Conservation (phyloP, 2,113 vertebrate genomes). For the Hippolais icterina region DNA sequence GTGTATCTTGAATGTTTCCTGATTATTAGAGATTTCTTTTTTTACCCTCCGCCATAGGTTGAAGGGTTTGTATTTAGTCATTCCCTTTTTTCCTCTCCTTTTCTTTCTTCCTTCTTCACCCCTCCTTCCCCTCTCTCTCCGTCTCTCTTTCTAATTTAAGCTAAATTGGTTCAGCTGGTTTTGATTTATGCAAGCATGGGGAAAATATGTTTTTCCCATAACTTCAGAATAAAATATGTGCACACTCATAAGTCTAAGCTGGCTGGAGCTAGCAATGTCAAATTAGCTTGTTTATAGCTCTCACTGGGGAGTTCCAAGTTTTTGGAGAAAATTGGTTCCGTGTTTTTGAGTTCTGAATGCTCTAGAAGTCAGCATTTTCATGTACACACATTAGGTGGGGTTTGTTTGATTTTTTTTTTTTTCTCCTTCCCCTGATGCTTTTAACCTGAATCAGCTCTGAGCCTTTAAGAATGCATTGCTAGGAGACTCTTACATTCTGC, state of each 20-base stretch:
- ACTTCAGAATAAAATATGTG: slow-evolving; percentile 66
- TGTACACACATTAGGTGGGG: neutral
- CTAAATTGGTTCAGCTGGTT: slow-evolving; percentile 53
- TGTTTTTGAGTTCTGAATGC: slow-evolving; percentile 42
- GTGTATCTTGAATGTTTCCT: neutral
- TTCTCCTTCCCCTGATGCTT: slow-evolving; percentile 9
- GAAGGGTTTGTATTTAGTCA: neutral
- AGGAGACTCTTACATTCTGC: neutral
- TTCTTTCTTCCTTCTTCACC: neutral
- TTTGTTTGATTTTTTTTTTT: neutral
- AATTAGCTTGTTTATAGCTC: slow-evolving; percentile 70
- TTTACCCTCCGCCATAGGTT: rapidly evolving
- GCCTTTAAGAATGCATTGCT: slow-evolving; percentile 30
- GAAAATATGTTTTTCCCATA: slow-evolving; percentile 63
- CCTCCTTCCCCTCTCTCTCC: neutral
- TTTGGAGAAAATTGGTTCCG: slow-evolving; percentile 47
- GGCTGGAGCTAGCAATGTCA: slow-evolving; percentile 50
- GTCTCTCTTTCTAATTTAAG: slow-evolving; percentile 4
- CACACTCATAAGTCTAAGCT: slow-evolving; percentile 61
- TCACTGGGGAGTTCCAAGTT: slow-evolving; percentile 58
- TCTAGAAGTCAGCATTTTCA: slow-evolving; percentile 30
- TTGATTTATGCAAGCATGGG: slow-evolving; percentile 66
- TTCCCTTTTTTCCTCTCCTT: neutral
- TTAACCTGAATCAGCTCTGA: slow-evolving; percentile 53
- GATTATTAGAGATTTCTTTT: neutral